phyloP scores from a whole-genome alignment of 2,888 invertebrate genomes.

The Drosophila histrio region DNA sequence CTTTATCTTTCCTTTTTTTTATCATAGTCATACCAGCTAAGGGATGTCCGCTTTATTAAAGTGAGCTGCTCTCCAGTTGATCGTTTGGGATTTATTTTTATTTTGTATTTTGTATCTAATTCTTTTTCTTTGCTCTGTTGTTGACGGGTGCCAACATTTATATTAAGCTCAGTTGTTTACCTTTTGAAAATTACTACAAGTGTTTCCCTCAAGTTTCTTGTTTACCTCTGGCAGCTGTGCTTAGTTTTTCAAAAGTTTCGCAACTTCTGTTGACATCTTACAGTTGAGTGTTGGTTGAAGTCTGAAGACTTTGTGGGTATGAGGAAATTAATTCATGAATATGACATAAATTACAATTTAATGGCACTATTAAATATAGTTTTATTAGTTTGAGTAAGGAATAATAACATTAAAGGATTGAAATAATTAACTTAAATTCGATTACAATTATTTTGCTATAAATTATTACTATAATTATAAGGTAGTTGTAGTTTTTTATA shows the following conservation, averaged over 20 bases:
- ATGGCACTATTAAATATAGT: no score
- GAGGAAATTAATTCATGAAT: no score
- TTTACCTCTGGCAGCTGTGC: background rate
- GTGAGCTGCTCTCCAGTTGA: constrained; percentile 31
- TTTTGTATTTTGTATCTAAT: constrained; percentile 10
- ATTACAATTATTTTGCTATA: no score
- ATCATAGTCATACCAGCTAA: constrained; percentile 13
- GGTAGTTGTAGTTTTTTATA: no score
- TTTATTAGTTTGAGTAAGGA: no score
- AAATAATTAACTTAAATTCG: no score
- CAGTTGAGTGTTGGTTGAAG: no score
- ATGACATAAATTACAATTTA: no score
- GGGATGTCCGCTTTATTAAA: constrained; percentile 40
- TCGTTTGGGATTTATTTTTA: constrained; percentile 44
- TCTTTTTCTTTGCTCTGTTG: background rate
- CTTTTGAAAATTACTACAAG: constrained; percentile 15
- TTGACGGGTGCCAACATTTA: constrained; percentile 42
- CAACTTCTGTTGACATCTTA: background rate
- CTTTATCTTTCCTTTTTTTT: background rate
- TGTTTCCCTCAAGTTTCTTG: background rate
- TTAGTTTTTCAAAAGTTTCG: background rate
- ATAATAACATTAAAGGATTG: no score
- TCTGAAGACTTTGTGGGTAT: background rate
- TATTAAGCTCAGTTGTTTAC: constrained; percentile 41
- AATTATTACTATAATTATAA: no score